These are phyloP conservation scores for Sebastes steindachneri DNA, from an alignment of 2,797 vertebrate species.

Conservation along the genomic window DNA sequence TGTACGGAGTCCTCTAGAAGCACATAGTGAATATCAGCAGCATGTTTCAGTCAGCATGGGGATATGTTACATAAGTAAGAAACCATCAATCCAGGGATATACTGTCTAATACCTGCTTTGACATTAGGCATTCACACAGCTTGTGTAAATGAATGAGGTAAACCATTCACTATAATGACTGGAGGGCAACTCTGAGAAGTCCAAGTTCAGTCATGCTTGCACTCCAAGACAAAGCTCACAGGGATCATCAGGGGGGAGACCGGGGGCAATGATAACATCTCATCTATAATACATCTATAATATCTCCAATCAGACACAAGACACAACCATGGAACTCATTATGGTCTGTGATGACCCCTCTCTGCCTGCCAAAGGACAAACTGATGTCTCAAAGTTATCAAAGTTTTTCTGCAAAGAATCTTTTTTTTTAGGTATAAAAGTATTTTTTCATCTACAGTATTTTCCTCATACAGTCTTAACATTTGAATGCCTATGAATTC, in stretches of 20 bases:
- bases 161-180: conserved; percentile 36
- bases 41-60: not conserved
- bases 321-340: no score
- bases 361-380: no score
- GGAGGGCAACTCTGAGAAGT: conserved; percentile 27
- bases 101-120: conserved; percentile 17
- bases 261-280: no score
- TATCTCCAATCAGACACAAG: no score
- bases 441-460: no score
- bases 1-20: not conserved
- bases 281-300: no score
- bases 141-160: conserved; percentile 17
- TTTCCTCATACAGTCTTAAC: no score
- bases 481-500: no score
- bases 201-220: conserved; percentile 62
- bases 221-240: conserved; percentile 9
- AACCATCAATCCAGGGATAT: conserved; percentile 15
- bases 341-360: no score
- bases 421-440: no score
- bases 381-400: no score
- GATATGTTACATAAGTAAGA: not conserved
- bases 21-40: not conserved
- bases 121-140: conserved; percentile 11
- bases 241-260: not conserved
- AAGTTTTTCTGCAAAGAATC: no score